Evolutionary conservation across 2,113 vertebrate genomes (phyloP), one percentile per base, ranked within the genome.

Genomic region (Menidia beryllina): DNA sequence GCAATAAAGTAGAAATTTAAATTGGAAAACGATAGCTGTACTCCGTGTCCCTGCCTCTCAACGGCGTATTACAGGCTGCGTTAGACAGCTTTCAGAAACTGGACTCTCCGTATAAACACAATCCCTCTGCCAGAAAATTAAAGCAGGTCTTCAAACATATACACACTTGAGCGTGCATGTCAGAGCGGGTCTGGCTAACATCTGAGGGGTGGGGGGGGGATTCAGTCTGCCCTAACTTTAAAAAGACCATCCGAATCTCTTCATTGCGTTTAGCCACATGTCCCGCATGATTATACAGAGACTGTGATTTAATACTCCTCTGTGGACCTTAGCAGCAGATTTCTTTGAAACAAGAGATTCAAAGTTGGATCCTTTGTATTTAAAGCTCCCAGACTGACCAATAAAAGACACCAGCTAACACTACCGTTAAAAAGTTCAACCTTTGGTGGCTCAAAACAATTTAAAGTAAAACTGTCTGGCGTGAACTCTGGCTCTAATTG

Each of bases 261-360:
- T 56, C 50, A 36, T 41, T 36, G 34, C 43, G 57, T 45, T 59
- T 7, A 39, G 23, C 45, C 36, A 51, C 50, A 58, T 26, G 47
- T 25, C 25, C 38, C 21, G 52, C 53, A 69, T 1, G n/a, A 72
- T 24, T 38, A 25, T 5, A 34, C 2, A 53, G 5, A 15, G 14
- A 41, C 14, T 41, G 24, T 27, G 49, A 55, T 59, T 13, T 60
- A 34, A 66, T 66, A 41, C 21, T 26, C 15, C 7, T 21, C 17
- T 12, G 20, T 10, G 41, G 45, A 56, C 39, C 50, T 21, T 26
- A 24, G 17, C 24, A 52, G 27, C 60, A 57, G 15, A 57, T 55
- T 30, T 25, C 39, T 3, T 24, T 49, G 53, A 43, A 57, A 57
- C 30, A 60, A 13, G 17, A 67, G 48, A 34, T 47, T 38, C 56